A percentile compares a stretch with the other conserved stretches of the same genome.
These are phyloP conservation scores for Drosophila rhopaloa DNA, from an alignment of 1,140 invertebrate genomes.

Conservation along the genomic window DNA sequence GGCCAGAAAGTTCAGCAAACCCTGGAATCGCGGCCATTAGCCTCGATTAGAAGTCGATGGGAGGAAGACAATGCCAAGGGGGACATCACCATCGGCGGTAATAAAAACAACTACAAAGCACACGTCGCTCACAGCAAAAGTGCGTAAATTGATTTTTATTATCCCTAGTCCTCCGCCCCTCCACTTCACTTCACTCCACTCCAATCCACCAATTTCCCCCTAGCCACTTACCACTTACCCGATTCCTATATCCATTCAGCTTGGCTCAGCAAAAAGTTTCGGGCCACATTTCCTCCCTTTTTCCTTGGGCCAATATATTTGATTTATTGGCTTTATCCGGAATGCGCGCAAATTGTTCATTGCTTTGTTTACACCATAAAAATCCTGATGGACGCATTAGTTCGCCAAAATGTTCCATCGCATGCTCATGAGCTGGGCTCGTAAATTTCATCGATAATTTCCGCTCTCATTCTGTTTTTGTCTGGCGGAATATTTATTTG, in stretches of 20 bases:
- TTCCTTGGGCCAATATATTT: constrained; percentile 59
- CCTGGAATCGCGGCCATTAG: constrained; percentile 20
- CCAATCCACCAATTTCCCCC: not conserved
- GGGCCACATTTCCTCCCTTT: constrained; percentile 4
- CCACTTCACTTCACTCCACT: no score
- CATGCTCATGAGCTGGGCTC: constrained; percentile 16
- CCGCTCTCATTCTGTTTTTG: constrained; percentile 24
- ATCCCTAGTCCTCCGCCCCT: constrained; percentile 27
- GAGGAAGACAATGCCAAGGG: constrained; percentile 24
- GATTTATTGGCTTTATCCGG: constrained; percentile 67
- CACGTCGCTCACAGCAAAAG: constrained; percentile 28
- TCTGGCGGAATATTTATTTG: constrained; percentile 35
- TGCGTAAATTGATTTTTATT: constrained; percentile 73
- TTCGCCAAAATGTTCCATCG: constrained; percentile 33
- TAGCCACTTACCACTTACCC: not conserved
- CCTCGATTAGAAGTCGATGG: constrained; percentile 27
- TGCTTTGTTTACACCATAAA: constrained; percentile 72
- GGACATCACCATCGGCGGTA: constrained; percentile 14
- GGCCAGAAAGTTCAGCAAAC: constrained; percentile 11
- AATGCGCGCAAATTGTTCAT: constrained; percentile 58
- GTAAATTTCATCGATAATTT: constrained; percentile 51
- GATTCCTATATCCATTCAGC: constrained; percentile 10
- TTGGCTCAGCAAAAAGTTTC: constrained; percentile 54
- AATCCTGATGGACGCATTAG: constrained; percentile 38
- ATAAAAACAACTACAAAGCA: constrained; percentile 18